Base-by-base conservation (phyloP, 2,888 invertebrate species). In the Margaritifera margaritifera region DNA sequence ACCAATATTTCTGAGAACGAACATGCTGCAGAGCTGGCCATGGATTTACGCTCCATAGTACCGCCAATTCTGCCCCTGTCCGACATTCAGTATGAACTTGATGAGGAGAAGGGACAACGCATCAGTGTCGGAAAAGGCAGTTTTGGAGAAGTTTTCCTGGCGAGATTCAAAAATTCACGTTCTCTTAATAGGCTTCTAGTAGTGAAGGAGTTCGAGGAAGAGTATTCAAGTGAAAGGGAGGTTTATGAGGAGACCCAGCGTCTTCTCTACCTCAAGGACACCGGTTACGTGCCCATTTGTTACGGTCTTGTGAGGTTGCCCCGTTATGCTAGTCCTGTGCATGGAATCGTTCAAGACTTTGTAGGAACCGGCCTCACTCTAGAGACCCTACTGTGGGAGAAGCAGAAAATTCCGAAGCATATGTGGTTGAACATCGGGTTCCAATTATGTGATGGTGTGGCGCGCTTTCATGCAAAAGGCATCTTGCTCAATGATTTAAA, bases 401-500 rank as follows among this genome's bases (percentile, higher is more conserved):
- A 72, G 22, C 65, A 66, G 42, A 66, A 77, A 42, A 55, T 77
- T 27, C 64, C 68, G 50, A 22, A 62, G 6, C 53, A 68, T n/a
- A 57, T 52, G 24, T 77, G 76, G 76, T 50, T 77, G 19, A 62
- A 59, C n/a, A 77, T 77, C 20, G 71, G 68, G 1, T 52, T 64
- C 18, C 76, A 77, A 52, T 72, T 71, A 18, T 77, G 76, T 53
- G 74, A 77, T 22, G 76, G 76, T 18, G 66, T 77, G 1, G 69
- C 71, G 8, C 62, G 61, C 54, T 77, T 77, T 53, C 76, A 77
- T 62, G 68, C 69, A 20, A 77, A 74, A 58, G 70, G 70, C 3
- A 77, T 77, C 52, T 66, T 77, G 27, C 59, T 77, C 57, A 77
- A 77, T 54, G 76, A 77, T 55, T 74, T 77, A 19, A 77, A 77